Conservation (phyloP, 2,888 invertebrate genomes). For the Melanophora roralis region DNA sequence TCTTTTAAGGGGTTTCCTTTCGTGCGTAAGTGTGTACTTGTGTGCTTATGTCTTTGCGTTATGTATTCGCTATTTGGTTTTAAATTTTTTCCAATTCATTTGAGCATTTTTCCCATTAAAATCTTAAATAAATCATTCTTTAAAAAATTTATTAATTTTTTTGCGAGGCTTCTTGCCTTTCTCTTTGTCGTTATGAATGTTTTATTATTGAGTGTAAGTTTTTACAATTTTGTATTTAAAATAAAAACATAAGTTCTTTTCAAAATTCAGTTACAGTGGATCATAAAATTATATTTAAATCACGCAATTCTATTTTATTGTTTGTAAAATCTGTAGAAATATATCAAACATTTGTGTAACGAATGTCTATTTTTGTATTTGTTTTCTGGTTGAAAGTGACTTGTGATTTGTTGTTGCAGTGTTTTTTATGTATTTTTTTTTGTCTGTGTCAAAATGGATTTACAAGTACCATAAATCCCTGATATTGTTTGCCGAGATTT, state of each 20-base stretch:
- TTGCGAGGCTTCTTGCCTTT: neutral
- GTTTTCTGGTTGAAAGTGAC: neutral
- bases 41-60: neutral
- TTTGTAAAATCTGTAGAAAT: neutral
- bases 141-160: neutral
- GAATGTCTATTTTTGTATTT: slow-evolving; percentile 11
- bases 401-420: neutral
- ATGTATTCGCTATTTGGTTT: slow-evolving; percentile 12
- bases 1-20: neutral
- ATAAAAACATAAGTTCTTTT: neutral
- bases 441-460: slow-evolving; percentile 17
- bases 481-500: slow-evolving; percentile 43
- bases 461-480: slow-evolving; percentile 44
- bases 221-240: neutral
- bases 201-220: neutral
- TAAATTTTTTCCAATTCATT: slow-evolving; percentile 41
- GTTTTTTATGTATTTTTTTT: slow-evolving; percentile 10
- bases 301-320: slow-evolving; percentile 53
- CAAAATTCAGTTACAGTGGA: neutral
- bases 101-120: slow-evolving; percentile 48
- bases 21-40: neutral
- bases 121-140: slow-evolving; percentile 54
- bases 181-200: neutral
- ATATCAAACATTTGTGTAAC: slow-evolving; percentile 13
- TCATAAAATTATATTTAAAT: slow-evolving; percentile 35